Evolutionary conservation across 2,888 invertebrate genomes (phyloP).

Genomic region (Argyresthia albistria): DNA sequence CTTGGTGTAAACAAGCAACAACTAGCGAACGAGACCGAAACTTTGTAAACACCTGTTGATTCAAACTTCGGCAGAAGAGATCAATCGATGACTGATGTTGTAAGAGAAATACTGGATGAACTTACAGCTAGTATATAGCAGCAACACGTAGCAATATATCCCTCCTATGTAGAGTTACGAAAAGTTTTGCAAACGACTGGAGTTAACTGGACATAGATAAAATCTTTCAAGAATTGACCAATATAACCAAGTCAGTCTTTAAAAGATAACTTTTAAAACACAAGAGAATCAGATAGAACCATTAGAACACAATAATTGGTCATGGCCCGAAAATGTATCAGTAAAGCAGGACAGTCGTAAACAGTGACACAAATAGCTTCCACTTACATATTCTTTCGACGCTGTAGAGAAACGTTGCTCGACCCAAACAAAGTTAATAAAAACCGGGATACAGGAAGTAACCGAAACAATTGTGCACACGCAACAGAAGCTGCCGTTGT

Average conservation of each 20-base stretch:
- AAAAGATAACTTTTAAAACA: too few relatives aligned
- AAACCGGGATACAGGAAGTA: slow-evolving; percentile 9
- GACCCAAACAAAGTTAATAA: slow-evolving; percentile 38
- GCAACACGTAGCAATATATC: too few relatives aligned
- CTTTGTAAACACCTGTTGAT: slow-evolving; percentile 34
- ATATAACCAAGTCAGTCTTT: too few relatives aligned
- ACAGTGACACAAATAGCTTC: slow-evolving; percentile 47
- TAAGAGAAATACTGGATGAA: too few relatives aligned
- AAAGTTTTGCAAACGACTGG: too few relatives aligned
- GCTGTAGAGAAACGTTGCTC: slow-evolving; percentile 23
- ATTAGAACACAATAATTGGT: too few relatives aligned
- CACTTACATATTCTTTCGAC: slow-evolving; percentile 52
- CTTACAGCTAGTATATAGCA: too few relatives aligned
- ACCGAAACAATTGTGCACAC: slow-evolving; percentile 16
- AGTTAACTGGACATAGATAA: too few relatives aligned
- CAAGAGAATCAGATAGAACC: too few relatives aligned
- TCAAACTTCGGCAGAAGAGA: slow-evolving; percentile 6
- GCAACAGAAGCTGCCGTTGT: slow-evolving; percentile 59
- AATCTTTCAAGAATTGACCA: too few relatives aligned
- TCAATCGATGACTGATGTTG: too few relatives aligned
- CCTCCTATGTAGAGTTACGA: too few relatives aligned
- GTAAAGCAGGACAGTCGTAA: slow-evolving; percentile 34
- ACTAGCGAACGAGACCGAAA: neutral
- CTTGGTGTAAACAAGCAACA: neutral
- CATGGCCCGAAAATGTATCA: slow-evolving; percentile 32